Base-by-base conservation (phyloP, 2,797 vertebrate species). In the Sebastes miniatus region DNA sequence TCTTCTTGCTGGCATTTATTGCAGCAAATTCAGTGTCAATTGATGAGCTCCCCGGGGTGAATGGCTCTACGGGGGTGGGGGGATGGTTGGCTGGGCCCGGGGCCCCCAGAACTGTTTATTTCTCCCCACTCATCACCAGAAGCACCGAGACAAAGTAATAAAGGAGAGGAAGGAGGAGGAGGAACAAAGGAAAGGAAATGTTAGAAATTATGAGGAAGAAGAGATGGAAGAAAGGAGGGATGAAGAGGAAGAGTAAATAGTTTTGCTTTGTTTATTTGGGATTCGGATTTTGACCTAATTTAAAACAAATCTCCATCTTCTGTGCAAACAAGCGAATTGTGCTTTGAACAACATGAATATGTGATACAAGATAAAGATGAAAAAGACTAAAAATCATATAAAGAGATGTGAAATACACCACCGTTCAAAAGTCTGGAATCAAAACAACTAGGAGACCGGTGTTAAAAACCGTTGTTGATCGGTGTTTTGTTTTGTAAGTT, bases 1-100 rank as follows among this genome's bases (percentile, higher is more conserved):
- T 78, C 79, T 22, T 57, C 80, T 86, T 63, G 7, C 34, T 78
- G 73, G 70, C 83, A 82, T 69, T 84, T 86, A 87, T 82, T 82
- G 78, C 52, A 39, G 68, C 56, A 72, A 76, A 83, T 79, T 43
- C 81, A 70, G 73, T 80, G 81, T 75, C 76, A 71, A 70, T 74
- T 83, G 78, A 88, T 87, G 87, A 85, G 84, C 80, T 81, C 81
- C 83, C 85, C 7, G 24, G 32, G 80, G 86, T 65, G 69, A 69
- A 59, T 43, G 80, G 74, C 34, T 73, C 43, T 14, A 1, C 22
- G 3, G 57, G 69, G 67, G 57, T 12, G 27, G 59, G 58, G 36
- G 63, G 27, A 18, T 52, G 50, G 50, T 7, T 27, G 31, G 56
- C 58, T 54, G 34, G 22, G 10, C 77, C 68, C 4, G 0, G 54